A percentile compares a stretch with the other conserved stretches of the same genome.
phyloP scores from a whole-genome alignment of 2,113 vertebrate species.

The Saguinus midas region DNA sequence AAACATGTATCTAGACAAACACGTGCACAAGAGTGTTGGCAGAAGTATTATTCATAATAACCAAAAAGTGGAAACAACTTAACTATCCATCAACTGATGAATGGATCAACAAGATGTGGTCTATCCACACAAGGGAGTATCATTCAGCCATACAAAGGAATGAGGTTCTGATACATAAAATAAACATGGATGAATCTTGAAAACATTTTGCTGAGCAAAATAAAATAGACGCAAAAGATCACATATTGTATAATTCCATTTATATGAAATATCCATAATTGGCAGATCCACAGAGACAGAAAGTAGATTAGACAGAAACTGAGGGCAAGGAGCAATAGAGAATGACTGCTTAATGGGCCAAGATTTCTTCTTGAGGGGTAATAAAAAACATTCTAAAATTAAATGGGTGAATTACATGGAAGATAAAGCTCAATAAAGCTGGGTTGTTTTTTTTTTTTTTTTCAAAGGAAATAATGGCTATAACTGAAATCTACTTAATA shows the following conservation, averaged over 20 bases:
- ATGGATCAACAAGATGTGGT: neutral
- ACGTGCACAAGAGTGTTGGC: neutral
- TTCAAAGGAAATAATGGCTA: neutral
- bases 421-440: neutral
- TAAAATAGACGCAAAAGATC: neutral
- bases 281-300: neutral
- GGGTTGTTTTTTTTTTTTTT: no score
- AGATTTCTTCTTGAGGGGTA: neutral
- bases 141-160: neutral
- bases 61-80: neutral
- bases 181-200: neutral
- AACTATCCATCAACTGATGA: neutral
- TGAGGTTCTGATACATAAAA: neutral
- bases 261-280: neutral
- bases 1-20: neutral
- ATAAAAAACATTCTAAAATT: neutral
- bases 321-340: neutral
- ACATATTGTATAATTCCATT: neutral
- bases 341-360: neutral
- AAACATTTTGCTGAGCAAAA: neutral
- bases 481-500: neutral
- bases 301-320: neutral
- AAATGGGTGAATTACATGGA: neutral
- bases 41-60: neutral
- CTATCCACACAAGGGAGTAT: neutral